Percentiles rank a stretch among this genome's conserved stretches.
These are phyloP conservation scores for Clepsis dumicolana DNA, from an alignment of 2,888 invertebrate species.

Conservation along the genomic window DNA sequence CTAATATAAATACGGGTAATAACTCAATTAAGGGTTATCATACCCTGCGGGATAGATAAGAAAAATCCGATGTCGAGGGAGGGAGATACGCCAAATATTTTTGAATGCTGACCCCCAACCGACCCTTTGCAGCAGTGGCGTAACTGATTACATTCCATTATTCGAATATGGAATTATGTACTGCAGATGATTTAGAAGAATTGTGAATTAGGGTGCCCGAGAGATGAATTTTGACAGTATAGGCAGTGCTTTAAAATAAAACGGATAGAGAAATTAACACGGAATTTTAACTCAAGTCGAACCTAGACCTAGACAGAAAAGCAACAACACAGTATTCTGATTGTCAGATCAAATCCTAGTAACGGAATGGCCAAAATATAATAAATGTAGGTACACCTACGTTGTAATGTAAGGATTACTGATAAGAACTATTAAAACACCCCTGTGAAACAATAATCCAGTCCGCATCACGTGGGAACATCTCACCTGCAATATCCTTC, in stretches of 20 bases:
- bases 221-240: slow-evolving; percentile 8
- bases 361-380: no score
- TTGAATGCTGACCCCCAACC: slow-evolving; percentile 68
- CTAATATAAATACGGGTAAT: slow-evolving; percentile 73
- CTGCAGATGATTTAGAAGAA: slow-evolving; percentile 54
- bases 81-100: slow-evolving; percentile 64
- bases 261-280: background rate
- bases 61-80: slow-evolving; percentile 64
- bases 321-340: background rate
- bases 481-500: slow-evolving; percentile 72
- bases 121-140: slow-evolving; percentile 69
- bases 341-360: no score
- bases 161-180: slow-evolving; percentile 72
- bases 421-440: slow-evolving; percentile 4
- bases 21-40: slow-evolving; percentile 81
- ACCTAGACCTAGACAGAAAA: background rate
- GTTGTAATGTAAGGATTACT: background rate
- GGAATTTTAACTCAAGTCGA: background rate
- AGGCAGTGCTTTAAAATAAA: background rate
- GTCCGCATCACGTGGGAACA: slow-evolving; percentile 68
- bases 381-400: no score
- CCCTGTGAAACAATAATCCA: slow-evolving; percentile 24
- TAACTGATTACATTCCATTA: slow-evolving; percentile 79
- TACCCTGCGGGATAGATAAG: slow-evolving; percentile 66
- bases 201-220: slow-evolving; percentile 27